Evolutionary conservation across 2,888 invertebrate genomes (phyloP), one percentile per base, ranked within the genome.

Genomic region (Pyrgus malvae): DNA sequence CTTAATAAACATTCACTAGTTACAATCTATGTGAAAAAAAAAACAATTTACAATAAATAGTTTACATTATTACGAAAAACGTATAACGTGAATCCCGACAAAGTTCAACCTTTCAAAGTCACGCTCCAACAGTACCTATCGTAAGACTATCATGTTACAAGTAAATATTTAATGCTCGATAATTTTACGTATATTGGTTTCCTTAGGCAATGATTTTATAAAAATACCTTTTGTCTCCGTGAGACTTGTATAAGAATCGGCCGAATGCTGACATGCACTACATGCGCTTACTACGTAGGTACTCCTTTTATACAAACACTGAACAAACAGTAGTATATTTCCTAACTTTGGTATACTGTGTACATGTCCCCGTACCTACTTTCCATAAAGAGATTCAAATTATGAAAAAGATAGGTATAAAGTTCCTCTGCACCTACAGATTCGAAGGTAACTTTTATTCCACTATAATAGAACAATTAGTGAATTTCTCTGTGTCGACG

Each of bases 301-400:
- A 56, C 56, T 56, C 45, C 31, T 51, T 53, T 53, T 59, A 63
- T 61, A 64, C 68, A 70, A 75, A 77, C 53, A 54, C 42, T 71
- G 67, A 70, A 75, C 72, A 74, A 74, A 76, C 80, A 74, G 73
- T 73, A 77, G 80, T 84, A 82, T 87, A 88, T 79, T 76, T 76
- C 69, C 89, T 91, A 91, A 83, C 90, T 91, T 91, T 91, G 90
- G 90, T 91, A 90, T 90, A 88, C 89, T 82, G 83, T 83, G 81
- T 82, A 82, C 78, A 78, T 74, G 73, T 76, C 78, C 70, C 66
- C 70, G 73, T 72, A 76, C 71, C 70, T 75, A 77, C 74, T 68
- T 74, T 78, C 78, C 76, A 69, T 78, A 78, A 74, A 77, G 72
- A 69, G 72, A 68, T 75, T 74, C 72, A 74, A 73, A 69, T 69